Evolutionary conservation across 2,113 vertebrate species (phyloP).

Genomic region (Bombycilla garrulus): DNA sequence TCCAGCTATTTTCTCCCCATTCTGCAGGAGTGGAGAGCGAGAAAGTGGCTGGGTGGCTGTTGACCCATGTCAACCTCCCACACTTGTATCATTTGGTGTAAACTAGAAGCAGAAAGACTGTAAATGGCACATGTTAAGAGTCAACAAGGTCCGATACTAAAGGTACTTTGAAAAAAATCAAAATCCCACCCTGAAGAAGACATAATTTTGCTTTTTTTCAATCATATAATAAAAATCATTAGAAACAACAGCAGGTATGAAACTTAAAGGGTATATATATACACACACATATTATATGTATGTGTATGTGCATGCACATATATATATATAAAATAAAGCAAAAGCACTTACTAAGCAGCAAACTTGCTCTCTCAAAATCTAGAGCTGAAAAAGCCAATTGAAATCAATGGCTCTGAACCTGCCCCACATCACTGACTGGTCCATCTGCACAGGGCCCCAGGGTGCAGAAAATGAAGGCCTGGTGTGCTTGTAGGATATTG

Average conservation of each 20-base stretch:
- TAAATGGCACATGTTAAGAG: neutral
- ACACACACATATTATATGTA: fast-evolving
- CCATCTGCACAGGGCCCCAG: neutral
- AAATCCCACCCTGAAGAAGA: neutral
- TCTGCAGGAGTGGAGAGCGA: neutral
- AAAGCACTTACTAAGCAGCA: neutral
- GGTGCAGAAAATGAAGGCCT: neutral
- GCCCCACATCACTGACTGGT: neutral
- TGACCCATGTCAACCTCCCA: neutral
- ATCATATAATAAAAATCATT: neutral
- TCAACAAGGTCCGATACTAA: neutral
- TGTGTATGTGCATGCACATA: fast-evolving
- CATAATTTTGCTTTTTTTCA: neutral
- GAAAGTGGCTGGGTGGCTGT: neutral
- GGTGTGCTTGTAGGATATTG: no score
- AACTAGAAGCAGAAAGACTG: neutral
- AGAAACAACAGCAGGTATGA: neutral
- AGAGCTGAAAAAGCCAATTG: neutral
- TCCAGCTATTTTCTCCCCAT: neutral
- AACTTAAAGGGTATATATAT: neutral
- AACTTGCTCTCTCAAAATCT: neutral
- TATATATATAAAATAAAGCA: neutral
- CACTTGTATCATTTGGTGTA: neutral
- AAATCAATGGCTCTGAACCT: neutral
- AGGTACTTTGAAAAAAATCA: neutral